A percentile compares a stretch with the other conserved stretches of the same genome.
These are phyloP conservation scores for Tinamus major DNA, from an alignment of 2,797 vertebrate species.

Conservation along the genomic window DNA sequence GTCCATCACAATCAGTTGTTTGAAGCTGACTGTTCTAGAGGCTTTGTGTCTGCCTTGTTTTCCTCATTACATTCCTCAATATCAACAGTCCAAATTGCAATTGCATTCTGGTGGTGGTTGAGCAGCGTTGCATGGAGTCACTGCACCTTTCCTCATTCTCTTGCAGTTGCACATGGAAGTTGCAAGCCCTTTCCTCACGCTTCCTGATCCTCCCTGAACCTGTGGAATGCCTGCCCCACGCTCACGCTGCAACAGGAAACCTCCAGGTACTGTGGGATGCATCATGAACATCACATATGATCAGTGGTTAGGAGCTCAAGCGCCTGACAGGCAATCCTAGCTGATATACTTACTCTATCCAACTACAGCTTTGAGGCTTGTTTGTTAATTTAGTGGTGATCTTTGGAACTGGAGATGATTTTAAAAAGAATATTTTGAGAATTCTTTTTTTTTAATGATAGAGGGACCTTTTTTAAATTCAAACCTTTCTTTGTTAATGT, in stretches of 20 bases:
- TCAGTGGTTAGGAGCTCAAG: background rate
- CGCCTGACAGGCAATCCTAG: background rate
- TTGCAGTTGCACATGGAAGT: fast-evolving
- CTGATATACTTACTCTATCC: background rate
- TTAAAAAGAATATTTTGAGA: background rate
- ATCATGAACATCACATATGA: background rate
- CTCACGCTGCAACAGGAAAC: background rate
- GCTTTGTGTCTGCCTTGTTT: background rate
- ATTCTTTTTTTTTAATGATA: background rate
- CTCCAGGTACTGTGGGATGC: fast-evolving
- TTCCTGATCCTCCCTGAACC: background rate
- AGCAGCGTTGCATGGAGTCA: fast-evolving
- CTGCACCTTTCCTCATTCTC: background rate
- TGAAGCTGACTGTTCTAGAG: background rate
- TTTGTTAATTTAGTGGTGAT: background rate
- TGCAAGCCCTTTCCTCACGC: background rate
- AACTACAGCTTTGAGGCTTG: background rate
- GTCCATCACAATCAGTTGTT: background rate
- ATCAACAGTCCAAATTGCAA: background rate
- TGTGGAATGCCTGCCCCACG: background rate
- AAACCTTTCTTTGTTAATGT: background rate
- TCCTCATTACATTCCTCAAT: background rate
- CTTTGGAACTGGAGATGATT: background rate
- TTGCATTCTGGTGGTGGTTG: fast-evolving
- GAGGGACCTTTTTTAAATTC: background rate